Conservation (phyloP, 1,140 invertebrate species). For the Neodiprion lecontei region DNA sequence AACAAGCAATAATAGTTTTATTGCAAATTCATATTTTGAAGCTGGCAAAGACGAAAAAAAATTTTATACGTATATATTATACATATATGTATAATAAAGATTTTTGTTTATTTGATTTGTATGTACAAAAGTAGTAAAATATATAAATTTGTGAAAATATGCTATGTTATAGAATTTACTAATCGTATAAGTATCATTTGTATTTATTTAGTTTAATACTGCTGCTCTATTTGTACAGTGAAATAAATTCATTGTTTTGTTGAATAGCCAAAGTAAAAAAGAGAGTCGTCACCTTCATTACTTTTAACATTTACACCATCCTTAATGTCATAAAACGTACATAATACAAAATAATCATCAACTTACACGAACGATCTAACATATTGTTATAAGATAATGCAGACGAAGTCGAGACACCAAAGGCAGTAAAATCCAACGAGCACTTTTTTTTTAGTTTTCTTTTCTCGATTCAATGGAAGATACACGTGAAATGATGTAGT, state of each 20-base stretch:
- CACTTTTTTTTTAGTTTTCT: no score
- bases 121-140: constrained; percentile 52
- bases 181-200: background rate
- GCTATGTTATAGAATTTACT: constrained; percentile 17
- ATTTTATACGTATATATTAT: background rate
- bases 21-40: no score
- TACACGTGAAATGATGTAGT: no score
- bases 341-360: background rate
- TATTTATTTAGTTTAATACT: constrained; percentile 26
- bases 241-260: constrained; percentile 15
- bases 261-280: background rate
- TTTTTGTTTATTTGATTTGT: constrained; percentile 42
- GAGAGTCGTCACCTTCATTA: background rate
- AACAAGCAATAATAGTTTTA: no score
- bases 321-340: background rate
- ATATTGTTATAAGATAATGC: no score
- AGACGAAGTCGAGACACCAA: no score
- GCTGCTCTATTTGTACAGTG: constrained; percentile 33
- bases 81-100: constrained; percentile 12
- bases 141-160: constrained; percentile 28
- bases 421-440: no score
- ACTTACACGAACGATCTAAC: no score
- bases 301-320: background rate
- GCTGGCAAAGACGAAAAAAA: no score
- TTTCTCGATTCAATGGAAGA: no score